These are phyloP conservation scores for Acrocephalus arundinaceus DNA, from an alignment of 2,113 vertebrate species.

Conservation along the genomic window DNA sequence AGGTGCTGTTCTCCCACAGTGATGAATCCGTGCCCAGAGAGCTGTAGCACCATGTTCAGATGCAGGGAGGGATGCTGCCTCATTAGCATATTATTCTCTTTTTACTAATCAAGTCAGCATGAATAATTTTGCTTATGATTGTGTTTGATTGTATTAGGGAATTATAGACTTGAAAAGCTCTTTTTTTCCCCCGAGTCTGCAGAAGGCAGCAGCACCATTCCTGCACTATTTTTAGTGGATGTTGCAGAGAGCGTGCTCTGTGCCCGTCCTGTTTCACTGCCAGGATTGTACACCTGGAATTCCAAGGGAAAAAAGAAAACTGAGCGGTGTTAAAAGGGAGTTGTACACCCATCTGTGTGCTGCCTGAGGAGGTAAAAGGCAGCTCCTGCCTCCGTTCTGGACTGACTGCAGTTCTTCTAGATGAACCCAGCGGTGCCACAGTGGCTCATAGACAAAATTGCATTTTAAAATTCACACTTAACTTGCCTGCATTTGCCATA, in stretches of 20 bases:
- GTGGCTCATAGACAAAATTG: neutral
- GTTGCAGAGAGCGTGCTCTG: neutral
- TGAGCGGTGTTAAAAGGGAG: neutral
- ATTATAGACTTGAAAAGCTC: neutral
- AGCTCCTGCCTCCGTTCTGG: neutral
- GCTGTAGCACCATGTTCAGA: neutral
- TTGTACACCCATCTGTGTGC: rapidly evolving
- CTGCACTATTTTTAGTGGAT: neutral
- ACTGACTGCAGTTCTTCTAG: neutral
- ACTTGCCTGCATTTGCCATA: neutral
- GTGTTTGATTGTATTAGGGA: constrained; percentile 26
- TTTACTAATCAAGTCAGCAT: neutral
- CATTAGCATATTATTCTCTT: neutral
- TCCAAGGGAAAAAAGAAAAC: neutral
- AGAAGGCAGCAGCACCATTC: neutral
- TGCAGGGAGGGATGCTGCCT: neutral
- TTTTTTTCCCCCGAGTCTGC: neutral
- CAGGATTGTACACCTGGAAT: neutral
- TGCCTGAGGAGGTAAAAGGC: neutral
- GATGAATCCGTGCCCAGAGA: neutral
- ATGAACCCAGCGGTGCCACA: neutral
- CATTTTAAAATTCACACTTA: neutral
- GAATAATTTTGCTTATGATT: constrained; percentile 3
- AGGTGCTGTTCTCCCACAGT: neutral
- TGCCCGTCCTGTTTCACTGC: neutral